phyloP scores from a whole-genome alignment of 2,888 invertebrate species.

The Rhyacophila evoluta region DNA sequence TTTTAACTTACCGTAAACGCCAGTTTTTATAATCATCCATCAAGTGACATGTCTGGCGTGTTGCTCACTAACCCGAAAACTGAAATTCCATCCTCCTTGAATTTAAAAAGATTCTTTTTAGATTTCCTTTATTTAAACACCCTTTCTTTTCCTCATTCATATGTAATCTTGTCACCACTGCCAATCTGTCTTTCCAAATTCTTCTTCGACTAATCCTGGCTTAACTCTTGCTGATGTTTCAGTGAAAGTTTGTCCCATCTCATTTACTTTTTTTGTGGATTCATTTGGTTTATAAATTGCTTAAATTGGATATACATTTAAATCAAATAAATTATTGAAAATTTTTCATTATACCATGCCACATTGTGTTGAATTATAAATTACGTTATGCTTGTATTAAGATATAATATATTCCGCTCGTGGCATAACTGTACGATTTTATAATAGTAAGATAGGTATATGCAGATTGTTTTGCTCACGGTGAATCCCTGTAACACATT shows the following conservation, averaged over 20 bases:
- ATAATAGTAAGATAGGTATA: too few species aligned
- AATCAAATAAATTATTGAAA: too few species aligned
- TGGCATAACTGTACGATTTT: too few species aligned
- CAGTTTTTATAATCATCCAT: background rate
- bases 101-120: background rate
- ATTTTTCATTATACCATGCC: too few species aligned
- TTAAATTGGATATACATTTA: too few species aligned
- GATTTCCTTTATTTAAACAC: background rate
- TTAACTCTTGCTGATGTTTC: conserved; percentile 16
- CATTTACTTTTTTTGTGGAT: conserved; percentile 1
- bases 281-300: background rate
- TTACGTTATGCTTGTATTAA: too few species aligned
- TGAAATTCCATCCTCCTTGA: background rate
- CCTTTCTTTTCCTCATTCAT: conserved; percentile 1
- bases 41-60: background rate
- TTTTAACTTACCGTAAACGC: background rate
- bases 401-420: too few species aligned
- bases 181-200: conserved; percentile 12
- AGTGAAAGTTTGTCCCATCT: background rate
- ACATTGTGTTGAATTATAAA: too few species aligned
- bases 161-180: conserved; percentile 1
- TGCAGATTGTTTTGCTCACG: too few species aligned
- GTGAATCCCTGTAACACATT: too few species aligned
- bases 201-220: background rate
- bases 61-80: conserved; percentile 12